Evolutionary conservation across 1,140 invertebrate species (phyloP), one percentile per base, ranked within the genome.

Genomic region (Drosophila mayri): DNA sequence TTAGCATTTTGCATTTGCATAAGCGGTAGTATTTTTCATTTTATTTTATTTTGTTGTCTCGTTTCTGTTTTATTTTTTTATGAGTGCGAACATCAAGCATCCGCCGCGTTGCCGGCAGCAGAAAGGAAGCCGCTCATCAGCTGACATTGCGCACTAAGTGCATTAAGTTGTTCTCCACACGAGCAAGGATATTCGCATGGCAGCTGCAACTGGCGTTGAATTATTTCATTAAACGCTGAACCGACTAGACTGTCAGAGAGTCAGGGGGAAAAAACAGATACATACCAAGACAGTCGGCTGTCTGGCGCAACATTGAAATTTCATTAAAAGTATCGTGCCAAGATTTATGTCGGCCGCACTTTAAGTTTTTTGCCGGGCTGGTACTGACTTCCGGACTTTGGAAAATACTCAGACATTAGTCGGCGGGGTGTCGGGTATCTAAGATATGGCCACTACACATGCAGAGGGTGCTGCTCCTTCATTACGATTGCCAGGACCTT

Each of bases 121-220:
- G 32, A 28, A 40, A 46, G 43, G 50, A 49, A 40, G 57, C 57
- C 44, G 47, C 41, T 50, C 74, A 46, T 65, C 77, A 46, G 55
- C 70, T 62, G 78, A 90, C 85, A 90, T 46, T 66, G 70, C 61
- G 58, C 83, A 54, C 84, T 91, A 91, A 91, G 88, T 91, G 88
- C 88, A 91, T 91, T 91, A 91, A 91, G 83, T 88, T 91, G 88
- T 91, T 88, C 65, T 65, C 72, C 85, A 79, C 77, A 85, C 68
- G 18, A 61, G 38, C 30, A 16, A 71, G 62, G 49, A 62, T 20
- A 25, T 43, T 52, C 41, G 44, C 35, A 72, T 54, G 79, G 78
- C 84, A 88, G 85, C 85, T 90, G 85, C 81, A 76, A 90, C 74
- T 79, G 70, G 88, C 85, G 70, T 70, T 76, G 78, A 90, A 90